These are phyloP conservation scores for Unio delphinus DNA, from an alignment of 2,888 invertebrate species.

Conservation along the genomic window DNA sequence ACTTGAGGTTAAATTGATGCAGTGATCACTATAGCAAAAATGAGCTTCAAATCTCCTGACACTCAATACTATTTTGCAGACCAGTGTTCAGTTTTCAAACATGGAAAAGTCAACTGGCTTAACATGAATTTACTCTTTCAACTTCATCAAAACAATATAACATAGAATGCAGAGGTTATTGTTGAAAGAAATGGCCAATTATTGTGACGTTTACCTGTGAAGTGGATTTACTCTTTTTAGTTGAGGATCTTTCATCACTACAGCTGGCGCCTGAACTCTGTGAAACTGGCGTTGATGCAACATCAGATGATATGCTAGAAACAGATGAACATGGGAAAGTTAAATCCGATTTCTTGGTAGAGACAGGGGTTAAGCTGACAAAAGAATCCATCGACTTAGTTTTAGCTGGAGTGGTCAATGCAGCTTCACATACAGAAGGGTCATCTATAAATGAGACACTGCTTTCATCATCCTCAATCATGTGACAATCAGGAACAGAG, in stretches of 20 bases:
- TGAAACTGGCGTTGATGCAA: constrained; percentile 1
- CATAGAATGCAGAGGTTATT: no score
- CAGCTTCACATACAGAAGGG: constrained; percentile 36
- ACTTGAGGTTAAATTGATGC: no score
- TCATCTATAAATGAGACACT: constrained; percentile 22
- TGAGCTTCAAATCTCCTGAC: no score
- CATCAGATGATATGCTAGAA: no score
- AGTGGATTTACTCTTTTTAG: constrained; percentile 8
- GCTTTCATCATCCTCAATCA: constrained; percentile 8
- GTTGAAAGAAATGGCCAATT: no score
- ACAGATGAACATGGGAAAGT: background rate
- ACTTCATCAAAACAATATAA: no score
- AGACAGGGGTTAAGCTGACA: constrained; percentile 12
- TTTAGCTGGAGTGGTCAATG: constrained; percentile 33
- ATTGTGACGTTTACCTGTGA: background rate
- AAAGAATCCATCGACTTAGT: constrained; percentile 11
- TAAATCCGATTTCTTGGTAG: constrained; percentile 14
- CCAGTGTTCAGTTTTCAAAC: no score
- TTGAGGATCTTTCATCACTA: constrained; percentile 31
- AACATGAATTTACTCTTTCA: no score
- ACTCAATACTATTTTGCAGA: no score
- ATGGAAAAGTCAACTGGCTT: no score
- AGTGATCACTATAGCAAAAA: no score
- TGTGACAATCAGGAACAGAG: background rate
- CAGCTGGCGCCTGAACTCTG: constrained; percentile 13